Conservation (phyloP, 2,888 invertebrate species). For the Hipparchia semele region DNA sequence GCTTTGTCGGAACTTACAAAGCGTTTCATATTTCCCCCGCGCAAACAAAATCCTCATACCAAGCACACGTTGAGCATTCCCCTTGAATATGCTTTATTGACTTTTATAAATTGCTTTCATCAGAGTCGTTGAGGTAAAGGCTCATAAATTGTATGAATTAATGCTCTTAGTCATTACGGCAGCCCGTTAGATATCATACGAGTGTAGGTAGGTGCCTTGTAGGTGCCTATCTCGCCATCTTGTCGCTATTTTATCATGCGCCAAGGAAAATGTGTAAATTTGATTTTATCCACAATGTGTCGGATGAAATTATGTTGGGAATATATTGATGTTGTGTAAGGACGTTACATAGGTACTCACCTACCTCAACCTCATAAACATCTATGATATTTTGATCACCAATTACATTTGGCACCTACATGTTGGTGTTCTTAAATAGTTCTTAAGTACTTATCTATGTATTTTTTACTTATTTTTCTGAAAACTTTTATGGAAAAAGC, state of each 20-base stretch:
- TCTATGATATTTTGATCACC: background rate
- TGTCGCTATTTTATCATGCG: slow-evolving; percentile 53
- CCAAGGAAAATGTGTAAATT: slow-evolving; percentile 44
- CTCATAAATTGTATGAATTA: slow-evolving; percentile 12
- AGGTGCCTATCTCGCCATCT: slow-evolving; percentile 55
- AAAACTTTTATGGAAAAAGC: no score
- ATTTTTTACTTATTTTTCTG: no score
- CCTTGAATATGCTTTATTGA: slow-evolving; percentile 10
- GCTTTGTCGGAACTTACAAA: slow-evolving; percentile 34
- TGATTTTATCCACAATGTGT: slow-evolving; percentile 34
- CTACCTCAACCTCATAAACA: background rate
- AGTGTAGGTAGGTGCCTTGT: background rate
- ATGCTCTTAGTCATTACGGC: slow-evolving; percentile 15
- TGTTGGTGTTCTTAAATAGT: background rate
- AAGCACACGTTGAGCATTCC: background rate
- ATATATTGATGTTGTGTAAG: slow-evolving; percentile 25
- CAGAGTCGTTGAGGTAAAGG: background rate
- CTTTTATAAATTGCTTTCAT: slow-evolving; percentile 16
- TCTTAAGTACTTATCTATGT: no score
- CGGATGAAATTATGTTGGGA: slow-evolving; percentile 25
- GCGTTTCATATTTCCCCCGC: slow-evolving; percentile 33
- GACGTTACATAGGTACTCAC: slow-evolving; percentile 10
- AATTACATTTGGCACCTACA: background rate
- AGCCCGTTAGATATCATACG: slow-evolving; percentile 28
- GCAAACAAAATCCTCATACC: slow-evolving; percentile 9